A percentile compares a stretch with the other conserved stretches of the same genome.
These are phyloP conservation scores for Florisuga fusca DNA, from an alignment of 2,797 vertebrate genomes.

Conservation along the genomic window DNA sequence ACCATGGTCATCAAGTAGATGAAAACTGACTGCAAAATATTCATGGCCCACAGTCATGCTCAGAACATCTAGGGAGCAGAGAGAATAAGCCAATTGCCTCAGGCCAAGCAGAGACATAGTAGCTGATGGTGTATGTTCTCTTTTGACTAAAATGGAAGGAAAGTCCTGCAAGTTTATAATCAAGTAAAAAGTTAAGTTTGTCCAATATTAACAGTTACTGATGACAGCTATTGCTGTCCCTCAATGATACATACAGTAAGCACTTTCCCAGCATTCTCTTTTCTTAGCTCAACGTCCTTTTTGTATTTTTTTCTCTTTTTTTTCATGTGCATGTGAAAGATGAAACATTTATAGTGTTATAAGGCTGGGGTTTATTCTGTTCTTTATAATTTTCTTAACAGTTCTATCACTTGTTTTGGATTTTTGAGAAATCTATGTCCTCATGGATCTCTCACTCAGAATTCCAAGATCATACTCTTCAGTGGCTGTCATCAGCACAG, in stretches of 20 bases:
- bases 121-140: background rate
- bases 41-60: background rate
- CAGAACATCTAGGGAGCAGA: background rate
- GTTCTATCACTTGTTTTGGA: background rate
- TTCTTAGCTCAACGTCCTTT: background rate
- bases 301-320: background rate
- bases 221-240: background rate
- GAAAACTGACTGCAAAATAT: background rate
- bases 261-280: background rate
- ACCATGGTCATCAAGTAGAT: background rate
- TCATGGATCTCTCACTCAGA: background rate
- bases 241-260: background rate
- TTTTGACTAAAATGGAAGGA: background rate
- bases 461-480: background rate
- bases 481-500: background rate
- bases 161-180: background rate
- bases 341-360: background rate
- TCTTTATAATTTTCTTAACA: background rate
- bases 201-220: background rate
- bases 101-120: background rate
- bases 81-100: background rate
- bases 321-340: background rate
- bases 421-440: background rate
- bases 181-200: background rate
- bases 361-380: background rate